Evolutionary conservation across 2,797 vertebrate genomes (phyloP).

Genomic region (Paratrypauchen microcephalus): DNA sequence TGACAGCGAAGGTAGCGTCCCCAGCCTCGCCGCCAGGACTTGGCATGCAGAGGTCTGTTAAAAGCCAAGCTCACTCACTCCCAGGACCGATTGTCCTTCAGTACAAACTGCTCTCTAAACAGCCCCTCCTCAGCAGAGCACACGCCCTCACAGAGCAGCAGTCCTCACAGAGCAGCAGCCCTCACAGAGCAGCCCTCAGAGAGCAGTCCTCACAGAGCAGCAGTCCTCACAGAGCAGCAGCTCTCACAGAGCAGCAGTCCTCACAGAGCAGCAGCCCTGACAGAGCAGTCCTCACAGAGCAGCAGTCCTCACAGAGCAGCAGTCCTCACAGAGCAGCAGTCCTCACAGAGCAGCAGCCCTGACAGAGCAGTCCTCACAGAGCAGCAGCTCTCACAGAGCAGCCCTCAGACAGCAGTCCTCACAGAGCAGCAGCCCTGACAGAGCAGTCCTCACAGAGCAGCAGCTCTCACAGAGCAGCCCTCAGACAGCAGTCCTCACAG

Average conservation of each 20-base stretch:
- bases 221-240: too few species aligned
- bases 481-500: too few species aligned
- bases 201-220: not conserved
- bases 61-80: constrained; percentile 81
- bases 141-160: not conserved
- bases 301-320: not conserved
- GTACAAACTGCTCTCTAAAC: constrained; percentile 60
- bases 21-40: constrained; percentile 71
- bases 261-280: too few species aligned
- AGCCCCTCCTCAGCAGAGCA: constrained; percentile 21
- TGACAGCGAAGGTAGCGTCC: constrained; percentile 79
- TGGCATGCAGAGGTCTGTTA: constrained; percentile 76
- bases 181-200: too few species aligned
- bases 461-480: not conserved
- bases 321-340: too few species aligned
- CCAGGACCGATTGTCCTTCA: constrained; percentile 81
- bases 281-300: not conserved
- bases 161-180: too few species aligned
- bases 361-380: not conserved
- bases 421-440: too few species aligned
- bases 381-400: not conserved
- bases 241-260: too few species aligned
- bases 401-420: too few species aligned
- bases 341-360: too few species aligned
- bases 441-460: too few species aligned